Conservation (phyloP, 2,888 invertebrate genomes). For the Prenolepis imparis region DNA sequence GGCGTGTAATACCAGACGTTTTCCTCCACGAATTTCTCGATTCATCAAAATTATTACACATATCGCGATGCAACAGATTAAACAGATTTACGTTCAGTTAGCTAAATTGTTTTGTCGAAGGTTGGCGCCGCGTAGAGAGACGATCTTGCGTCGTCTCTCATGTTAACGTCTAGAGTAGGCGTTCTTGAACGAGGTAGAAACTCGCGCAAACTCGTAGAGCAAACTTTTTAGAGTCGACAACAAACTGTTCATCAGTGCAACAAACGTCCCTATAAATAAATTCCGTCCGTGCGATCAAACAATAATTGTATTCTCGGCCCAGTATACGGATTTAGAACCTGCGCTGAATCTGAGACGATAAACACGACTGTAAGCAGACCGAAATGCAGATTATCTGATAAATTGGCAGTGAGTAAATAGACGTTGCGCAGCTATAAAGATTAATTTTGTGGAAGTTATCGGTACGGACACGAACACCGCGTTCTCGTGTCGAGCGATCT, state of each 20-base stretch:
- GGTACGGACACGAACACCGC: constrained; percentile 20
- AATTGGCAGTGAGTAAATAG: constrained; percentile 41
- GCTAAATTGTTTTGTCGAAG: constrained; percentile 19
- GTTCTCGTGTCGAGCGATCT: constrained; percentile 15
- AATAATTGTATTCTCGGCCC: neutral
- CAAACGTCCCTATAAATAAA: neutral
- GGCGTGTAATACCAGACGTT: too few relatives aligned
- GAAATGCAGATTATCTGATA: constrained; percentile 35
- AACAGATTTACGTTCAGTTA: constrained; percentile 1
- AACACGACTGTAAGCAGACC: neutral
- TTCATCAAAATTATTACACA: neutral
- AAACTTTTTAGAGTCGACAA: constrained; percentile 3
- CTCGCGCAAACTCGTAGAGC: neutral
- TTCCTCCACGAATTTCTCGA: neutral
- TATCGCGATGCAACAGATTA: constrained; percentile 12
- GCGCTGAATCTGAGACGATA: neutral
- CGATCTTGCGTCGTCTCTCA: constrained; percentile 31
- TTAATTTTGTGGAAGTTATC: constrained; percentile 15
- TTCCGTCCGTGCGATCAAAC: neutral
- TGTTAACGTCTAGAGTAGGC: neutral
- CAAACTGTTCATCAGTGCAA: constrained; percentile 4
- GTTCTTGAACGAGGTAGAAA: neutral
- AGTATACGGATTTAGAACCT: constrained; percentile 17
- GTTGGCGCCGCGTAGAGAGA: neutral
- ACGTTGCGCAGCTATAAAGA: neutral